phyloP scores from a whole-genome alignment of 2,888 invertebrate genomes.

The Chaitophorus viminalis region DNA sequence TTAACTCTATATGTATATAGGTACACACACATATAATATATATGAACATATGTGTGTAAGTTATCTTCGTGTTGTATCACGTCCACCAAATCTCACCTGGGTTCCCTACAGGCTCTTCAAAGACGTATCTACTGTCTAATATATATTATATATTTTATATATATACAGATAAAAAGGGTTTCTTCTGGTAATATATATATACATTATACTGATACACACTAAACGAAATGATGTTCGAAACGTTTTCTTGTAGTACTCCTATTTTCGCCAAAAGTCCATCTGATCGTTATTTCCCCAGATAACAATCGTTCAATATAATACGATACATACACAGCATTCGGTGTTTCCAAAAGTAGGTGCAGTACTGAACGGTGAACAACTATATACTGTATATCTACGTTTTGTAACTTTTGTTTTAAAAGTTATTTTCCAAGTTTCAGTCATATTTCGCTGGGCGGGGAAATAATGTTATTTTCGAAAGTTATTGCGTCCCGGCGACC shows the following conservation, averaged over 20 bases:
- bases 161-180: conserved; percentile 10
- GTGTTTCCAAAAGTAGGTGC: conserved; percentile 36
- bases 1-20: not conserved
- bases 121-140: not conserved
- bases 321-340: conserved; percentile 4
- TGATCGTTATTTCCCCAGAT: conserved; percentile 44
- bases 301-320: conserved; percentile 29
- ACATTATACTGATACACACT: not conserved
- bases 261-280: conserved; percentile 23
- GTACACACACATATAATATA: not conserved
- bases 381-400: not conserved
- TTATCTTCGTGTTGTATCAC: conserved; percentile 25
- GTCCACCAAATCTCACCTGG: conserved; percentile 43
- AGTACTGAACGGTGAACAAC: not conserved
- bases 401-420: conserved; percentile 49
- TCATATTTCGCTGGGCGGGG: conserved; percentile 14
- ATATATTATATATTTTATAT: too few relatives aligned
- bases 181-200: not conserved
- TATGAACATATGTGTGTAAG: not conserved
- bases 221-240: conserved; percentile 28
- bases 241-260: conserved; percentile 7
- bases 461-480: conserved; percentile 38
- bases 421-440: conserved; percentile 19
- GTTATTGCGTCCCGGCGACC: not conserved
- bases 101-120: conserved; percentile 4